Percentiles rank a stretch among this genome's conserved stretches.
Conservation (phyloP, 1,140 invertebrate species). For the Cryptotermes secundus region DNA sequence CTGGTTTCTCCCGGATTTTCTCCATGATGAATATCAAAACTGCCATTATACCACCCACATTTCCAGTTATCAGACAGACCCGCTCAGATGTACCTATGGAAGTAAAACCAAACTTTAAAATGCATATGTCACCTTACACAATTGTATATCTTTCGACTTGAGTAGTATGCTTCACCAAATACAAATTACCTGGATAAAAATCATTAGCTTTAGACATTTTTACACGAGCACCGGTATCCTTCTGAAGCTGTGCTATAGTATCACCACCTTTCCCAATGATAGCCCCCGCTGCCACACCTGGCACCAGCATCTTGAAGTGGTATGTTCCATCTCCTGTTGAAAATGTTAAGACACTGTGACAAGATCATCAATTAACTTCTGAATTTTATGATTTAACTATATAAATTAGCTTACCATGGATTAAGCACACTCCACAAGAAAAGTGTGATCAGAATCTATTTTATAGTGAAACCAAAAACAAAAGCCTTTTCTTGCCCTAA, state of each 20-base stretch:
- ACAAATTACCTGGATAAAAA: conserved; percentile 85
- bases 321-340: conserved; percentile 70
- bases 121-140: not conserved
- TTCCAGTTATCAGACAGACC: conserved; percentile 95
- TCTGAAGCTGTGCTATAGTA: conserved; percentile 94
- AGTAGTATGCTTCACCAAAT: not conserved
- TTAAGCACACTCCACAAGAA: too few relatives aligned
- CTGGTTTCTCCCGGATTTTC: conserved; percentile 96
- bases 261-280: conserved; percentile 98
- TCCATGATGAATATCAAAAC: conserved; percentile 97
- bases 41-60: conserved; percentile 87
- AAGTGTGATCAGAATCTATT: too few relatives aligned
- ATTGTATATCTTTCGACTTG: not conserved
- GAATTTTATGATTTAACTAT: too few relatives aligned
- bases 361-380: too few relatives aligned
- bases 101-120: conserved; percentile 26
- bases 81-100: conserved; percentile 90
- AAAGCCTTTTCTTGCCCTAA: too few relatives aligned
- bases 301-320: conserved; percentile 95
- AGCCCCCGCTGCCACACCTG: conserved; percentile 91
- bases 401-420: too few relatives aligned
- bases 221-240: conserved; percentile 90
- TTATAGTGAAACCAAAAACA: too few relatives aligned
- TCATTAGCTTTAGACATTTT: conserved; percentile 99
- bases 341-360: not conserved